Percentiles rank a stretch among this genome's conserved stretches.
Evolutionary conservation across 1,140 invertebrate genomes (phyloP).

Genomic region (Drosophila fuyamai): DNA sequence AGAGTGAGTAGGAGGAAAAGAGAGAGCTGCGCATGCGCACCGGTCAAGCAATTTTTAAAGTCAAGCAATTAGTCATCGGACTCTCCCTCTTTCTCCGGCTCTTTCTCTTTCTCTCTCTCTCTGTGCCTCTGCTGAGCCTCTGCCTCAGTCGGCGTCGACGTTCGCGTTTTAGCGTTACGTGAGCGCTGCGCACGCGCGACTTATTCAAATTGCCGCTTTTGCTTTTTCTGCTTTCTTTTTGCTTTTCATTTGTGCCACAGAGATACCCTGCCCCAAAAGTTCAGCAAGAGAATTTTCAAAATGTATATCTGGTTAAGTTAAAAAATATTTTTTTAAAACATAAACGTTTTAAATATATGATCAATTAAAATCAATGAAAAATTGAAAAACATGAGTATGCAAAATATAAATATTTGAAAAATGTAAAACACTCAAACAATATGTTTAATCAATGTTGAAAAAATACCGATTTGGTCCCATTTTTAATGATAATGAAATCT

Average conservation of each 20-base stretch:
- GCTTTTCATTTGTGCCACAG: constrained; percentile 21
- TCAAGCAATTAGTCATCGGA: constrained; percentile 47
- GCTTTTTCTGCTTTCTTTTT: constrained; percentile 69
- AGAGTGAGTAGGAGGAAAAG: constrained; percentile 9
- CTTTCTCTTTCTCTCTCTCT: constrained; percentile 44
- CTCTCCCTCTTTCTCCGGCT: constrained; percentile 18
- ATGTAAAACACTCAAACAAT: no score
- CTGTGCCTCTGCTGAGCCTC: constrained; percentile 14
- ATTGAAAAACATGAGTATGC: no score
- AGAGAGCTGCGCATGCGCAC: constrained; percentile 41
- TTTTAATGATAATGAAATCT: no score
- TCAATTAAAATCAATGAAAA: no score
- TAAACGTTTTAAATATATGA: no score
- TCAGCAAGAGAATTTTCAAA: not conserved
- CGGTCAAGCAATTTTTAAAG: constrained; percentile 19
- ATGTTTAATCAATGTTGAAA: no score
- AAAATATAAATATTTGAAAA: no score
- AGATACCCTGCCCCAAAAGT: constrained; percentile 5
- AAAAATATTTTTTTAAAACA: no score
- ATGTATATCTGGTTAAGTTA: no score
- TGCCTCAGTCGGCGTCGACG: constrained; percentile 18
- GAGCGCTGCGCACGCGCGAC: constrained; percentile 63
- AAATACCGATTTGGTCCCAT: no score
- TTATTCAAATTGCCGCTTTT: constrained; percentile 66
- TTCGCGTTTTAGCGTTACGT: constrained; percentile 58